Base-by-base conservation (phyloP, 64 coral and sea anemone species). In the Montipora sp. region DNA sequence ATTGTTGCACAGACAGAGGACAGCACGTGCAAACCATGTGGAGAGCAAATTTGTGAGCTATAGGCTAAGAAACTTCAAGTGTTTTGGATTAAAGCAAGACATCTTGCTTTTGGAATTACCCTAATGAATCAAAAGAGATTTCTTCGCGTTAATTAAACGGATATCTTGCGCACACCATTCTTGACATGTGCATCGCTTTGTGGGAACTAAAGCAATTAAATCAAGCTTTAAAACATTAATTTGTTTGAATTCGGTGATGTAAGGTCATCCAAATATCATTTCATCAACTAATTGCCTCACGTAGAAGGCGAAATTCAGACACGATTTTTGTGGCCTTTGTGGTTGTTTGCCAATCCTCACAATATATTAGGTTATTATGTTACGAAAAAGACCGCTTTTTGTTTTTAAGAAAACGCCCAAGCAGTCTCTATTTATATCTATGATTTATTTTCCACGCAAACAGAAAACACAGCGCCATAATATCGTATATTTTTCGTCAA, bases 111-210 rank as follows among this genome's bases (percentile, higher is more conserved):
- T n/a, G 66, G 59, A 85, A 72, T 71, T 61, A 70, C 46, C 2
- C n/a, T 85, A 72, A 85, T 85, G 46, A 85, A 71, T 85, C 65
- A 85, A 72, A 72, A 59, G 6, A 27, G 63, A 85, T 71, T 85
- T 51, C 13, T 84, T 66, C 53, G 53, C 53, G 11, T 57, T 57
- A 11, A 84, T 84, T 59, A 48, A 60, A 84, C 67, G 66, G 47
- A 85, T 45, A 49, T 70, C 71, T 84, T 71, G 36, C 82, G 15
- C 82, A 19, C 47, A 70, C 11, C 36, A 71, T 70, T 22, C 46
- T 10, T 70, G 44, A 85, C 65, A 85, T 68, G 82, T 85, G 82
- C 82, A 85, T 51, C 71, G 82, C 44, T 85, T 85, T 85, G 82
- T 72, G 82, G 82, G 10, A 15, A 70, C 5, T 4, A 85, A 44